phyloP scores from a whole-genome alignment of 2,113 vertebrate genomes.

The Osmerus eperlanus region DNA sequence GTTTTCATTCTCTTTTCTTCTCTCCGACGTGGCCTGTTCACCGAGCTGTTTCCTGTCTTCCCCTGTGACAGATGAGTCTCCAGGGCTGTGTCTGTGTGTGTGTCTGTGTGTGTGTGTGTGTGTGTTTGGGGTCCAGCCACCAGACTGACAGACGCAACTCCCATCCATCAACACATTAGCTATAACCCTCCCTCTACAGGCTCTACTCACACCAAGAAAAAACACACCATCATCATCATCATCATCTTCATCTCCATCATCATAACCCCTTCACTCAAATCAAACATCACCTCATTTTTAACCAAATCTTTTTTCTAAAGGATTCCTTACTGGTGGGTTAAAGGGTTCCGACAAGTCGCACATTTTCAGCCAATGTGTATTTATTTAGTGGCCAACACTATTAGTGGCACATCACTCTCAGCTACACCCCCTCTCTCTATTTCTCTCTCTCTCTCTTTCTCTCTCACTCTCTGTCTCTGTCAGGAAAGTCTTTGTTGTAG shows the following conservation, averaged over 20 bases:
- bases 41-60: slow-evolving; percentile 7
- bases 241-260: too few relatives aligned
- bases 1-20: background rate
- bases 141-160: too few relatives aligned
- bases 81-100: background rate
- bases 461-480: slow-evolving; percentile 14
- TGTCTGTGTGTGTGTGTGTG: background rate
- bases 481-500: slow-evolving; percentile 6
- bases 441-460: background rate
- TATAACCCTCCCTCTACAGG: background rate
- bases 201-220: too few relatives aligned
- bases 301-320: too few relatives aligned
- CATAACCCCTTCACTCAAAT: too few relatives aligned
- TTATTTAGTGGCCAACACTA: too few relatives aligned
- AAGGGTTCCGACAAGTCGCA: too few relatives aligned
- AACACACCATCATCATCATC: too few relatives aligned
- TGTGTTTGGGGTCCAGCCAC: background rate
- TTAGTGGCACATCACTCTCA: slow-evolving; percentile 3
- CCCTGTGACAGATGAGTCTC: slow-evolving; percentile 9
- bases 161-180: too few relatives aligned
- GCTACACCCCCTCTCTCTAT: background rate
- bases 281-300: too few relatives aligned
- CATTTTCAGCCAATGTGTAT: too few relatives aligned
- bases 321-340: too few relatives aligned
- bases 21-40: background rate